Base-by-base conservation (phyloP, 2,888 invertebrate species). In the Leucophenga montana region DNA sequence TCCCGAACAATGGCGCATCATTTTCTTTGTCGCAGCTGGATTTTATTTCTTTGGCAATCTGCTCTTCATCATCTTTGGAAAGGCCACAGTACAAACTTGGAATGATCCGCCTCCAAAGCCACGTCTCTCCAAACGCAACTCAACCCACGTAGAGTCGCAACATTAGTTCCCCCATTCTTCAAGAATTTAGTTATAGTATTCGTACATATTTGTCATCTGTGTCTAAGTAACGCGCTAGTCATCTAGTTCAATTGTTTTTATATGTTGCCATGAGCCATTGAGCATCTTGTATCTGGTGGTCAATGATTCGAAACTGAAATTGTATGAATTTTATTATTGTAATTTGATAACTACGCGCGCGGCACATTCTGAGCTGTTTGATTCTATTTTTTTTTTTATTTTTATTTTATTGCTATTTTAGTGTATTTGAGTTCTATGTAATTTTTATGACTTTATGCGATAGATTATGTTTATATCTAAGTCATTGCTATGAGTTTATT, bases 21-120 rank as follows among this genome's bases (percentile, higher is more conserved):
- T 95, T 46, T 95, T 95, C 89, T 93, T 93, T 84, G 90, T 94
- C 33, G 92, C 95, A 0, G 91, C 94, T 1, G 92, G 90, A 16
- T 89, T 95, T 54, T 95, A 94, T 82, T 90, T 94, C 70, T 86
- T 92, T 56, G 92, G 94, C 31, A 93, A 94, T 83, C 87, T 93
- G 8, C 90, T 94, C 78, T 95, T 93, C 85, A 82, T 94, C 1
- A 83, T 93, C 13, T 95, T 94, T 83, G 92, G 93, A 31, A 92
- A 92, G 65, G 92, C 92, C 8, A 90, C 91, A 72, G 89, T 90
- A 1, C 95, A 95, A 84, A 84, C 90, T 4, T 95, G 95, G 95
- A 94, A 94, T 77, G 91, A 92, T 75, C 91, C 91, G 0, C 77
- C 77, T 39, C 57, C 79, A 3, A 80, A 79, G 70, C 74, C 73